These are phyloP conservation scores for Gallinago nigripennis DNA, from an alignment of 2,797 vertebrate species.

Conservation along the genomic window DNA sequence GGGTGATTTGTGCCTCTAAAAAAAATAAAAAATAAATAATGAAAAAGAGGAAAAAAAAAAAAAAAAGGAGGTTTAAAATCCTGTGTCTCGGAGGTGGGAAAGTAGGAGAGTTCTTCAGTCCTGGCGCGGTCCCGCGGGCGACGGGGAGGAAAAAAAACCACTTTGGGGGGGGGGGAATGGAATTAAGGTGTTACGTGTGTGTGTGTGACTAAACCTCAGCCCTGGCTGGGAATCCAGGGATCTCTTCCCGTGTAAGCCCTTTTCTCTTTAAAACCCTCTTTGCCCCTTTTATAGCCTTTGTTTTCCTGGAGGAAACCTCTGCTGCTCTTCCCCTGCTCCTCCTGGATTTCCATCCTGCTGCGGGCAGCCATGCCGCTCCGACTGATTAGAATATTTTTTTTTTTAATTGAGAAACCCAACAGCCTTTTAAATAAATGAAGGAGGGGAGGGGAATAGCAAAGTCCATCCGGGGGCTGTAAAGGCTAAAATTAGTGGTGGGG, in stretches of 20 bases:
- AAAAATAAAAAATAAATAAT: slow-evolving; percentile 80
- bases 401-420: background rate
- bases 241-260: fast-evolving
- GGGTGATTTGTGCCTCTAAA: slow-evolving; percentile 74
- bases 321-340: background rate
- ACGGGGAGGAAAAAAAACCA: fast-evolving
- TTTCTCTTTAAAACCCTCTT: background rate
- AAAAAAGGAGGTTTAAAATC: slow-evolving; percentile 47
- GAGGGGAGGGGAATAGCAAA: background rate
- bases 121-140: background rate
- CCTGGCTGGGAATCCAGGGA: fast-evolving
- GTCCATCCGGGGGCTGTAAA: fast-evolving
- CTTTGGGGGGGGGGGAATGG: background rate
- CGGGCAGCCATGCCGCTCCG: background rate
- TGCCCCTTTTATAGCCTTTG: slow-evolving; percentile 68
- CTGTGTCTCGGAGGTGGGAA: slow-evolving; percentile 6
- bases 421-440: background rate
- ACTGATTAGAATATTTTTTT: background rate
- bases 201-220: background rate
- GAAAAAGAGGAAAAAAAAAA: slow-evolving; percentile 72
- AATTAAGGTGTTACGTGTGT: background rate
- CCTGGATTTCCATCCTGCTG: background rate
- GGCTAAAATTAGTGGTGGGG: background rate
- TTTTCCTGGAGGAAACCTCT: slow-evolving; percentile 48
- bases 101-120: background rate